Percentiles rank a stretch among this genome's conserved stretches.
These are phyloP conservation scores for Nemapogon koenigi DNA, from an alignment of 2,888 invertebrate species.

Conservation along the genomic window DNA sequence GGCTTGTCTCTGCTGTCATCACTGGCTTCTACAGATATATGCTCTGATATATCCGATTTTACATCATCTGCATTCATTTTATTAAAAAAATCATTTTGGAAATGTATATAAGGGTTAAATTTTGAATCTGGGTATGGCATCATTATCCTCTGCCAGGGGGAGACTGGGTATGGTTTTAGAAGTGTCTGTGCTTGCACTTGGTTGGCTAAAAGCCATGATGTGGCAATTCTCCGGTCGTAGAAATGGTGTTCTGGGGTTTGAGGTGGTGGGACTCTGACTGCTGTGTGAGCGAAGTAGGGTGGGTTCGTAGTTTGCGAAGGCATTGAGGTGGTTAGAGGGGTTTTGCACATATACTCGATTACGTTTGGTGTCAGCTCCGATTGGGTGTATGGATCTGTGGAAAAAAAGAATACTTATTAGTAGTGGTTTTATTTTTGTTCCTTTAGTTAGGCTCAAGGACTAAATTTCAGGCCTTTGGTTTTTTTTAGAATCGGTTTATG, in stretches of 20 bases:
- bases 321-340: slow-evolving; percentile 33
- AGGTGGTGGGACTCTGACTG: slow-evolving; percentile 42
- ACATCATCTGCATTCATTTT: slow-evolving; percentile 46
- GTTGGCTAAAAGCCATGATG: slow-evolving; percentile 62
- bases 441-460: no score
- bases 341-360: slow-evolving; percentile 53
- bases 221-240: slow-evolving; percentile 57
- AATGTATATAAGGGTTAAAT: slow-evolving; percentile 43
- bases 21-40: slow-evolving; percentile 63
- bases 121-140: slow-evolving; percentile 56
- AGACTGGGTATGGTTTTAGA: slow-evolving; percentile 56
- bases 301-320: slow-evolving; percentile 35
- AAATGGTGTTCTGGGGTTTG: slow-evolving; percentile 36
- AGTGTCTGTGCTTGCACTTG: slow-evolving; percentile 55
- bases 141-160: slow-evolving; percentile 66
- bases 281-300: slow-evolving; percentile 49
- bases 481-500: no score
- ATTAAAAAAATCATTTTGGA: slow-evolving; percentile 42
- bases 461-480: no score
- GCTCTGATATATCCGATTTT: slow-evolving; percentile 48
- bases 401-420: no score
- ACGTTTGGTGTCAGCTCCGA: slow-evolving; percentile 44
- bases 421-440: slow-evolving; percentile 3
- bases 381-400: slow-evolving; percentile 47
- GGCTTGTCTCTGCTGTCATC: slow-evolving; percentile 67